Conservation (phyloP, 2,113 vertebrate genomes). For the Halcyon senegalensis region DNA sequence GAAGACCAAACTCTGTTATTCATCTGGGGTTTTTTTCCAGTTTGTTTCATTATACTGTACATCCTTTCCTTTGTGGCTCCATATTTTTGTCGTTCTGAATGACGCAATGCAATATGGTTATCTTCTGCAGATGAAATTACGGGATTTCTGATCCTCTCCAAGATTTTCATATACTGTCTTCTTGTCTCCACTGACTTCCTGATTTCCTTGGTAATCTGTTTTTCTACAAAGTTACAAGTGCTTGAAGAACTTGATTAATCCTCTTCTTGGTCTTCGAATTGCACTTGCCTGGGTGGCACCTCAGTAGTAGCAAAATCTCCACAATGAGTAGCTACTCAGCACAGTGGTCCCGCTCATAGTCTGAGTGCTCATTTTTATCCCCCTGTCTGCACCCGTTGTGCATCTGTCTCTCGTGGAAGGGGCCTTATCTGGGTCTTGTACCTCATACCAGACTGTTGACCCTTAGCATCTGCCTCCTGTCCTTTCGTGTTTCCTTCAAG, state of each 20-base stretch:
- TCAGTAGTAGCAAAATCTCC: neutral
- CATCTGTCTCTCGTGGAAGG: neutral
- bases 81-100: neutral
- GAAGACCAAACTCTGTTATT: neutral
- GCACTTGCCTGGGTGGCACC: neutral
- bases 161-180: neutral
- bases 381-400: rapidly evolving
- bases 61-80: neutral
- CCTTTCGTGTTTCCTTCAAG: neutral
- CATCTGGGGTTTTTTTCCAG: constrained; percentile 10
- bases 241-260: neutral
- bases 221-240: neutral
- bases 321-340: rapidly evolving
- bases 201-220: neutral
- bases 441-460: neutral
- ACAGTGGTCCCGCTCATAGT: rapidly evolving
- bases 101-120: neutral
- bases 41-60: neutral
- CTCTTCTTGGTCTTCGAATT: neutral
- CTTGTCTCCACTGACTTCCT: neutral
- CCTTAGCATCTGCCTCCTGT: rapidly evolving
- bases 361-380: rapidly evolving
- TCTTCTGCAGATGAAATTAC: neutral
- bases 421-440: neutral
- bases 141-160: neutral